Base-by-base conservation (phyloP, 2,888 invertebrate genomes). In the Metopia argyrocephala region DNA sequence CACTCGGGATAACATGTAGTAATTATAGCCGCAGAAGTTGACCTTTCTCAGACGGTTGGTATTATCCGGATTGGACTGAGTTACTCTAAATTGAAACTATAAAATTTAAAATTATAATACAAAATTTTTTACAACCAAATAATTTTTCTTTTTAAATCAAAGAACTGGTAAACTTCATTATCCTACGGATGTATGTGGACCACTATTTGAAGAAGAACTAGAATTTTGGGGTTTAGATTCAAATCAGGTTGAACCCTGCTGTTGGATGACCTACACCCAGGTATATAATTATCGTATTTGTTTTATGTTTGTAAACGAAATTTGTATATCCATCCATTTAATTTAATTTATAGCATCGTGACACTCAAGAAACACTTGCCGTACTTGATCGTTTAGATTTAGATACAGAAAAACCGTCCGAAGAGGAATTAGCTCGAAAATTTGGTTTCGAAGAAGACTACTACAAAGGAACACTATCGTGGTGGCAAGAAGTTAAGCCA, bases 231-330 rank as follows among this genome's bases (percentile, higher is more conserved):
- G 99, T 15, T 93, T 99, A 85, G 99, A 99, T 90, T 97, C 99
- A 46, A 99, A 99, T 92, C 99, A 99, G 92, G 98, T 99, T 87
- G 98, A 99, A 90, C 99, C 99, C 5, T 99, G 99, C 91, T 99
- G 99, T 91, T 99, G 99, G 99, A 99, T 99, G 98, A 99, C 99
- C 7, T 99, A 99, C 87, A 96, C 97, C 79, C 94, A 95, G 96
- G 96, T 96, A 89, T 38, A 38, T 38, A 38, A 3, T n/a, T n/a
- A n/a, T n/a, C n/a, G n/a, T n/a, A n/a, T 25, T 56, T 56, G 56
- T 12, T n/a, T n/a, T 57, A 15, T 28, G 3, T n/a, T 27, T 28
- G n/a, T 21, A 20, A 31, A 31, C 2, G 12, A 7, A 12, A 27
- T 23, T 12, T 20, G 12, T 68, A 2, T 59, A 23, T 38, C 15